A percentile compares a stretch with the other conserved stretches of the same genome.
Evolutionary conservation across 2,888 invertebrate genomes (phyloP).

Genomic region (Timandra comae): DNA sequence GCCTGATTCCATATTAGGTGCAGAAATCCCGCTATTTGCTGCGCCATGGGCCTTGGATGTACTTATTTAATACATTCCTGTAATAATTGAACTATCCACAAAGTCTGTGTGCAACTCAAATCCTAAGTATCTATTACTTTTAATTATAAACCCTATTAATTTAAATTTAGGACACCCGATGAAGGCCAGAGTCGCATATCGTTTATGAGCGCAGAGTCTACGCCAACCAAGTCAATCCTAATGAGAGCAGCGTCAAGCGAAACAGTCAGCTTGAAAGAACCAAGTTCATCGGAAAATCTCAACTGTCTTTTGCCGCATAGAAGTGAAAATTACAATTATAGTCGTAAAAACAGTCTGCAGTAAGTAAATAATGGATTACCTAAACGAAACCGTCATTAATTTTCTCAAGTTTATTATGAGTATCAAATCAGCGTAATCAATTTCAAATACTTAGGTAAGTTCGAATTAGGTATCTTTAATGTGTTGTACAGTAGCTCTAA

Average conservation of each 20-base stretch:
- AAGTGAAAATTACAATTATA: slow-evolving; percentile 29
- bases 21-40: no score
- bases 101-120: no score
- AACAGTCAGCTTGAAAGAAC: slow-evolving; percentile 17
- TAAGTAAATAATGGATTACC: slow-evolving; percentile 15
- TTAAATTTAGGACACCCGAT: slow-evolving; percentile 30
- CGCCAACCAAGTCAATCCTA: slow-evolving; percentile 39
- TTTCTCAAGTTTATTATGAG: background rate
- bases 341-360: slow-evolving; percentile 25
- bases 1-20: no score
- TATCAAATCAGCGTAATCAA: no score
- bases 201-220: slow-evolving; percentile 49
- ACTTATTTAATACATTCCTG: no score
- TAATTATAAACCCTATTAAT: no score
- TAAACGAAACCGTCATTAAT: background rate
- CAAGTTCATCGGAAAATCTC: background rate
- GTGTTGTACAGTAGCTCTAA: no score
- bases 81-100: no score
- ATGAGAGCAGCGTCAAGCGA: slow-evolving; percentile 33
- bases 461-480: no score
- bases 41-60: no score
- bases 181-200: slow-evolving; percentile 47
- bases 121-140: no score
- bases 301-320: slow-evolving; percentile 29
- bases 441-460: background rate